These are phyloP conservation scores for Eubasilissa splendida DNA, from an alignment of 2,888 invertebrate genomes.

Conservation along the genomic window DNA sequence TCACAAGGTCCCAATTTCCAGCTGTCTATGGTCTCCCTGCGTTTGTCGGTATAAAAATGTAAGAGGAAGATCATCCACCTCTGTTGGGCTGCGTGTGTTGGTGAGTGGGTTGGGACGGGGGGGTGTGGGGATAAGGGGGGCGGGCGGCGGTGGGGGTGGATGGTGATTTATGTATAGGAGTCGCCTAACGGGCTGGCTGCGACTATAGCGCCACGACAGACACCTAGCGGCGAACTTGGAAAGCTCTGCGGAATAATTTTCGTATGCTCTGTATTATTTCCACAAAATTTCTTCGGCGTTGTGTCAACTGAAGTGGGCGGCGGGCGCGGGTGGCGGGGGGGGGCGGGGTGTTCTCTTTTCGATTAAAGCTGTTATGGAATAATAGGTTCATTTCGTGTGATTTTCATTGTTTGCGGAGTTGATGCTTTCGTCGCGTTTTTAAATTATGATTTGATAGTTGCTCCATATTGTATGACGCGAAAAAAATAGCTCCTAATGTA, in stretches of 20 bases:
- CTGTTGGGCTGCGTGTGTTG: constrained; percentile 47
- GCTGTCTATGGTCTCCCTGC: constrained; percentile 23
- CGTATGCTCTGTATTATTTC: constrained; percentile 40
- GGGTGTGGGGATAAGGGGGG: constrained; percentile 57
- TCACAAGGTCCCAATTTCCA: no score
- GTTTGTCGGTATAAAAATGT: constrained; percentile 71
- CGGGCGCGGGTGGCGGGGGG: neutral
- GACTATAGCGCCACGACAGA: constrained; percentile 43
- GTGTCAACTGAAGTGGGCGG: constrained; percentile 3
- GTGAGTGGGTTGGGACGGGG: constrained; percentile 41
- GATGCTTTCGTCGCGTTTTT: constrained; percentile 34
- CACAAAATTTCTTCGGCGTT: constrained; percentile 33
- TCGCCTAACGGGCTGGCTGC: constrained; percentile 67
- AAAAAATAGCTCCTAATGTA: no score
- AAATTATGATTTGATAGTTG: neutral
- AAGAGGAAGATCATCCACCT: constrained; percentile 71
- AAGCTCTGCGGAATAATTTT: constrained; percentile 36
- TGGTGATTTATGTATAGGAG: constrained; percentile 71
- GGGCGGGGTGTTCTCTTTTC: constrained; percentile 6
- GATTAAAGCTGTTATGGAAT: constrained; percentile 39
- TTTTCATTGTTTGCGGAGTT: constrained; percentile 34
- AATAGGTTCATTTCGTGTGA: constrained; percentile 35
- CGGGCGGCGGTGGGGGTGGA: constrained; percentile 57
- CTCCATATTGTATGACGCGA: no score
- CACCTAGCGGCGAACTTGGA: constrained; percentile 43